Evolutionary conservation across 2,113 vertebrate genomes (phyloP).

Genomic region (Nestor notabilis): DNA sequence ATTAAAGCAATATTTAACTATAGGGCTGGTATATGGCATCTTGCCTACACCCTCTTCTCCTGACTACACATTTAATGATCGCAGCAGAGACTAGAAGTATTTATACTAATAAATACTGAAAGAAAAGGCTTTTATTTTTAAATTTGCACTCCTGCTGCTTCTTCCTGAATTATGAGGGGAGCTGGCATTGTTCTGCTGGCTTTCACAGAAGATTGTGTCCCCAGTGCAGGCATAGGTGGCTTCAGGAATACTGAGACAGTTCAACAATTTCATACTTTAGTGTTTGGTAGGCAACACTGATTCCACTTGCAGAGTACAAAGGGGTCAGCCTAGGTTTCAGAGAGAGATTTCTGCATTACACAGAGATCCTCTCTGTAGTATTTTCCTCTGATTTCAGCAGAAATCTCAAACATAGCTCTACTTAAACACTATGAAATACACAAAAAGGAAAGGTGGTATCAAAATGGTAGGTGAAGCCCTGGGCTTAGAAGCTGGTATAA

Average conservation of each 20-base stretch:
- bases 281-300: background rate
- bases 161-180: background rate
- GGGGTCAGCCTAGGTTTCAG: background rate
- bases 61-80: background rate
- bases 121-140: background rate
- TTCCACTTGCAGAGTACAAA: background rate
- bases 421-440: background rate
- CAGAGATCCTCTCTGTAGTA: background rate
- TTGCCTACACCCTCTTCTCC: background rate
- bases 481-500: background rate
- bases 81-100: background rate
- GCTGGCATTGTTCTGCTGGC: background rate
- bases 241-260: background rate
- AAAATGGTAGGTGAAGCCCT: background rate
- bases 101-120: background rate
- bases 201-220: background rate
- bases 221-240: background rate
- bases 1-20: background rate
- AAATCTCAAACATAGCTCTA: background rate
- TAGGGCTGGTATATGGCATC: background rate
- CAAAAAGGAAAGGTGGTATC: background rate
- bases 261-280: background rate
- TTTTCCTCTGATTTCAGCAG: background rate
- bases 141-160: background rate
- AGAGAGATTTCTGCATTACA: background rate